Conservation (phyloP, 2,888 invertebrate species). For the Quadroppia sp. region DNA sequence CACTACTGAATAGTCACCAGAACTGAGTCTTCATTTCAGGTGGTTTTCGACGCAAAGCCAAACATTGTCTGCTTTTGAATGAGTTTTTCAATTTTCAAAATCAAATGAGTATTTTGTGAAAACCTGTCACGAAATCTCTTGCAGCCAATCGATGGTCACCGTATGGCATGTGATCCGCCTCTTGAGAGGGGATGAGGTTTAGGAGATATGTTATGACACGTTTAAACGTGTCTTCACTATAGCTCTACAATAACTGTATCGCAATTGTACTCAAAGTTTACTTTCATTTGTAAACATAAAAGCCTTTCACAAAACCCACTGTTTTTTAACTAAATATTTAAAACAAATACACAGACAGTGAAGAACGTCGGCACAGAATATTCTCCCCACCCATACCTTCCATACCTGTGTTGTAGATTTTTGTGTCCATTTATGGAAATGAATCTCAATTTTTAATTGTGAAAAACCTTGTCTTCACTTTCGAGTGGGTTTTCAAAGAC, state of each 20-base stretch:
- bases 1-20: not conserved
- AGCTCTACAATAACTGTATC: constrained; percentile 1
- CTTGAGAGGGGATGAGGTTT: not conserved
- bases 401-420: constrained; percentile 20
- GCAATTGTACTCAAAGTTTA: constrained; percentile 18
- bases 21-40: constrained; percentile 3
- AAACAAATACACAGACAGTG: not conserved
- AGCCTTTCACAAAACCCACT: not conserved
- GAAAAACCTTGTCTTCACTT: constrained; percentile 12
- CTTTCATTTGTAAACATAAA: constrained; percentile 6
- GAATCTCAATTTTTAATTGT: not conserved
- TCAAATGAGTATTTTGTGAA: constrained; percentile 32
- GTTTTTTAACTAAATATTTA: not conserved
- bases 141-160: not conserved
- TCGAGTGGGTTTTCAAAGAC: constrained; percentile 14
- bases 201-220: constrained; percentile 18
- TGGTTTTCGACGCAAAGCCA: not conserved
- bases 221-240: constrained; percentile 29
- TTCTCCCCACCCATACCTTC: too few species aligned
- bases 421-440: constrained; percentile 19
- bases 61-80: constrained; percentile 25
- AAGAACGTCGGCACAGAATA: constrained; percentile 19
- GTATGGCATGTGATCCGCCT: not conserved
- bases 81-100: constrained; percentile 14
- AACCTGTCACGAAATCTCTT: constrained; percentile 6